Evolutionary conservation across 2,797 vertebrate species (phyloP).

Genomic region (Cryptoblepharus egeriae): DNA sequence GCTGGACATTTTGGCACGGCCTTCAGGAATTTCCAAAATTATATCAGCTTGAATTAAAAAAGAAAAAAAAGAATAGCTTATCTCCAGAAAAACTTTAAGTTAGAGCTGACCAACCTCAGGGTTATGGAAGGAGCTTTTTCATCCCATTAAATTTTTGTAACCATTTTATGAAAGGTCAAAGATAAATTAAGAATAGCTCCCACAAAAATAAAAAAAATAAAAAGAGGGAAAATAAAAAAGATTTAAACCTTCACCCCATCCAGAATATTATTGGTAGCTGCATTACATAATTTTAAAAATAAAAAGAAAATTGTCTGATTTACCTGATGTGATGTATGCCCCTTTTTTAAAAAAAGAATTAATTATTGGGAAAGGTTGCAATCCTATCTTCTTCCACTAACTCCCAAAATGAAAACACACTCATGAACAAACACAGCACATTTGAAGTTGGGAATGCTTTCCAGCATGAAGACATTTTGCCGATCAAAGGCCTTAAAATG

Average conservation of each 20-base stretch:
- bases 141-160: constrained; percentile 30
- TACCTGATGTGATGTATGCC: neutral
- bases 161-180: constrained; percentile 45
- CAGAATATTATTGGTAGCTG: neutral
- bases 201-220: too few relatives aligned
- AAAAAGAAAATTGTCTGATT: neutral
- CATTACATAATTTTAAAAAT: too few relatives aligned
- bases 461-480: constrained; percentile 14
- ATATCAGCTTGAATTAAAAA: too few relatives aligned
- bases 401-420: neutral
- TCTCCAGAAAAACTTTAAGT: too few relatives aligned
- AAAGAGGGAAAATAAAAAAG: neutral
- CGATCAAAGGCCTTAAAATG: constrained; percentile 30
- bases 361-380: neutral
- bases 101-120: too few relatives aligned
- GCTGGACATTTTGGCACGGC: too few relatives aligned
- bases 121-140: neutral
- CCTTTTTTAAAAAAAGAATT: neutral
- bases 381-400: neutral
- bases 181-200: constrained; percentile 38
- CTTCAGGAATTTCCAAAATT: too few relatives aligned
- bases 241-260: neutral
- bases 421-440: neutral
- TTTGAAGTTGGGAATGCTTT: neutral
- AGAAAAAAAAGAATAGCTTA: too few relatives aligned